Evolutionary conservation across 2,113 vertebrate genomes (phyloP), one percentile per base, ranked within the genome.

Genomic region (Aldabrachelys gigantea): DNA sequence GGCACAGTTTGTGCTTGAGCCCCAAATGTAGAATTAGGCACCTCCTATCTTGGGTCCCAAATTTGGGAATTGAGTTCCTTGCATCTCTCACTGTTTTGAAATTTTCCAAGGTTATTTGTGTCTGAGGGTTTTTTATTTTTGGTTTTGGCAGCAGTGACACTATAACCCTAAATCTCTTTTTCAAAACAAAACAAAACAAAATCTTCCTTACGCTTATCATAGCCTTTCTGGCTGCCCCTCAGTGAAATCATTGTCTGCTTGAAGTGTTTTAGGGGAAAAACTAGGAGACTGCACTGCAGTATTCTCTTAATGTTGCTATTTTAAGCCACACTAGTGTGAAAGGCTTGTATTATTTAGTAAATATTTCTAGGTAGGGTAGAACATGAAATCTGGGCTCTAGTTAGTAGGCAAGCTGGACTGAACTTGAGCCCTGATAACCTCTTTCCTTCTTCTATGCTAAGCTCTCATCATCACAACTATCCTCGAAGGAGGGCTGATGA

Each of bases 351-450:
- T 88, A 82, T 85, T 96, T 87, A 91, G 44, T 80, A 83, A 85
- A 52, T 89, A 21, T 85, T 96, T 95, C 69, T 82, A 95, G 52
- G 86, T 59, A 91, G 59, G 76, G 21, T 56, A 95, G 90, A 91
- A 92, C 35, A 47, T 76, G 49, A 89, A 91, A 94, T 82, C 16
- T 62, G 62, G 8, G 19, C 80, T 89, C 38, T 84, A 82, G 91
- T 81, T 88, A 89, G 84, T 13, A 82, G 24, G 76, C 84, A 35
- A 80, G 65, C 59, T 84, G 31, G 59, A 54, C 85, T 91, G 79
- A 92, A 83, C n/a, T 91, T 21, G 27, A 94, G 87, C 88, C 92
- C 54, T 17, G 10, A 10, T 80, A 69, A 76, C 3, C 4, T 53
- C 84, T 84, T 82, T 47, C 72, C 25, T 90, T 76, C 24, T 62